These are phyloP conservation scores for Fragum sueziense DNA, from an alignment of 2,888 invertebrate genomes.

Conservation along the genomic window DNA sequence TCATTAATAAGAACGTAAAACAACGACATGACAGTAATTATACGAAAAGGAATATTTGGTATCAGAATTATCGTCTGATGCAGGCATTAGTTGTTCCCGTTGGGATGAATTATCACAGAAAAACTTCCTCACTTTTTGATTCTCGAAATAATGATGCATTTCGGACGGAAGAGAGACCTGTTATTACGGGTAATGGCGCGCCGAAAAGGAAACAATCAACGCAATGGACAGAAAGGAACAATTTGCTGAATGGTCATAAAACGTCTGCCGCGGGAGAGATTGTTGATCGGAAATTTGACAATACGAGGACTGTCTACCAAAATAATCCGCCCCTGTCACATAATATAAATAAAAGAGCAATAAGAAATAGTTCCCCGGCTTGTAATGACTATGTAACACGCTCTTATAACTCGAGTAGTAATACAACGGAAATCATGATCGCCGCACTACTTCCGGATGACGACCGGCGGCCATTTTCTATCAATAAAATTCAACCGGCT, in stretches of 20 bases:
- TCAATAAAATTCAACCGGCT: slow-evolving; percentile 76
- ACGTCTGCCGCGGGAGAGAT: slow-evolving; percentile 6
- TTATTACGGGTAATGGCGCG: slow-evolving; percentile 10
- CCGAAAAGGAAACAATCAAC: slow-evolving; percentile 8
- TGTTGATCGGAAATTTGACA: not conserved
- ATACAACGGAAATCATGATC: slow-evolving; percentile 56
- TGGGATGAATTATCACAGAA: slow-evolving; percentile 11
- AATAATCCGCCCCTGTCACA: not conserved
- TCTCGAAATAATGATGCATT: slow-evolving; percentile 10
- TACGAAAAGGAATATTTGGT: slow-evolving; percentile 1
- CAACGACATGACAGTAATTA: slow-evolving; percentile 5
- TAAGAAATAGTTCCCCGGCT: not conserved
- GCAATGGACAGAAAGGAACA: slow-evolving; percentile 13
- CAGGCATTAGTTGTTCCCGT: not conserved
- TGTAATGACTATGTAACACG: not conserved
- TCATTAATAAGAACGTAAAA: not conserved
- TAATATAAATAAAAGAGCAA: slow-evolving; percentile 13
- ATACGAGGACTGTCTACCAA: not conserved
- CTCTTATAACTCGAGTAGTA: slow-evolving; percentile 4
- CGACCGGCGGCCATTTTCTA: slow-evolving; percentile 67
- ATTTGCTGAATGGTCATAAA: slow-evolving; percentile 10
- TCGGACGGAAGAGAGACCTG: not conserved
- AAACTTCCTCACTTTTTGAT: slow-evolving; percentile 8
- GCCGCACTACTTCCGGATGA: slow-evolving; percentile 70
- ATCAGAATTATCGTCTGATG: slow-evolving; percentile 8